Percentiles rank a stretch among this genome's conserved stretches.
Conservation (phyloP, 1,140 invertebrate species). For the Xylocopa sonorina region DNA sequence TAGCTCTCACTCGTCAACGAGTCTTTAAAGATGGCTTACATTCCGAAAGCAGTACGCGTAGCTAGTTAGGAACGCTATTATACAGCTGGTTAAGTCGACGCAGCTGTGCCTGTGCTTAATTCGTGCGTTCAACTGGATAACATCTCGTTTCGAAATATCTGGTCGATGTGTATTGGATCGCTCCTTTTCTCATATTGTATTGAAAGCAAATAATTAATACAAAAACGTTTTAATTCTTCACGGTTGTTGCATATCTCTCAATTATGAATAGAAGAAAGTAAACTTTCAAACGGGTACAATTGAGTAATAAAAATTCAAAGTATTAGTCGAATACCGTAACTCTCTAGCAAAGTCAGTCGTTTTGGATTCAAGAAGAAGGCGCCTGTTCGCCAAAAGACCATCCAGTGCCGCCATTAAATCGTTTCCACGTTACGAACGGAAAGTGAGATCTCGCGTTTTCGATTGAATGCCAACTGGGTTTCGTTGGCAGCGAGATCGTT, state of each 20-base stretch:
- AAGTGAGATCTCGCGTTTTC: conserved; percentile 52
- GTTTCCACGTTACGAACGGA: too few species aligned
- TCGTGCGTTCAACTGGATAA: background rate
- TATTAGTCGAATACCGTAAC: too few species aligned
- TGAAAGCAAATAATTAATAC: too few species aligned
- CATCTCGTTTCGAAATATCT: background rate
- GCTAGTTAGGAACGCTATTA: conserved; percentile 6
- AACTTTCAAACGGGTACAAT: too few species aligned
- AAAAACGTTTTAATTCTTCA: too few species aligned
- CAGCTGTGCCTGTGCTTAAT: background rate
- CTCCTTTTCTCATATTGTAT: background rate
- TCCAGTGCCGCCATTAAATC: too few species aligned
- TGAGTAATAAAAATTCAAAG: too few species aligned
- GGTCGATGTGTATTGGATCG: background rate
- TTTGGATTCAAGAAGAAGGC: too few species aligned
- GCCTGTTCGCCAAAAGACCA: too few species aligned
- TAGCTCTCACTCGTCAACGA: background rate
- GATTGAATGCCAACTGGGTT: conserved; percentile 45
- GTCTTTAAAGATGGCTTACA: conserved; percentile 17
- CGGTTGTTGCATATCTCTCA: too few species aligned
- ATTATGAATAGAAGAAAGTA: too few species aligned
- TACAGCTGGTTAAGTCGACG: conserved; percentile 1
- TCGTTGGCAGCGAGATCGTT: conserved; percentile 32
- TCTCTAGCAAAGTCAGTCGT: too few species aligned
- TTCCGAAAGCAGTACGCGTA: background rate